Evolutionary conservation across 2,113 vertebrate genomes (phyloP), one percentile per base, ranked within the genome.

Genomic region (Dasyurus viverrinus): DNA sequence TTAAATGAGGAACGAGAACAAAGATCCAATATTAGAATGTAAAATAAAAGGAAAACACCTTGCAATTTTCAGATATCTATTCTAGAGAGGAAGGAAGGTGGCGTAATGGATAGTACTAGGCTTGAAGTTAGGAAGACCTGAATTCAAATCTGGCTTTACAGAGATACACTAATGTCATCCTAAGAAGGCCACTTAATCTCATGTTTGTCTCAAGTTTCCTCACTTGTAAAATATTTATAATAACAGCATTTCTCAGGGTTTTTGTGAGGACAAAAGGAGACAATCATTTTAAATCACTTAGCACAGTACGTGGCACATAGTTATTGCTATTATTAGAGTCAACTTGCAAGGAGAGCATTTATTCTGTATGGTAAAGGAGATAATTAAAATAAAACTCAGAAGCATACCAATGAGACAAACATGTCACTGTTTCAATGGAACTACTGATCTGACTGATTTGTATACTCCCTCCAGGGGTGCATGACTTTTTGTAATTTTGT

Each of bases 31-130:
- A 90, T 46, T 50, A 57, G 92, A 94, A 96, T 89, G 93, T 42
- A 94, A 53, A 55, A 24, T 25, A 93, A 90, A 52, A 95, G 93
- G 76, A 95, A 94, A 91, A 53, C 8, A 14, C 94, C 0, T 27
- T 47, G 26, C 23, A 89, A 91, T 57, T n/a, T 92, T 54, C 19
- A 92, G 54, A 90, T 92, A 27, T 84, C 19, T 12, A 76, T 19
- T 84, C 68, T 84, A 84, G 5, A 42, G 68, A 19, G 36, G 68
- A 84, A 42, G 16, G 2, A 19, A 76, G 14, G 14, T 19, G 68
- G 16, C 68, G 19, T 4, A 84, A 10, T 84, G 19, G 19, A 8
- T 42, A 1, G 68, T n/a, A 7, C 36, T 42, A 42, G 68, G n/a
- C 19, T 23, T 42, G n/a, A 19, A 84, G 68, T 42, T 0, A 84